These are phyloP conservation scores for Hermodice carunculata DNA, from an alignment of 2,888 invertebrate species.

Conservation along the genomic window DNA sequence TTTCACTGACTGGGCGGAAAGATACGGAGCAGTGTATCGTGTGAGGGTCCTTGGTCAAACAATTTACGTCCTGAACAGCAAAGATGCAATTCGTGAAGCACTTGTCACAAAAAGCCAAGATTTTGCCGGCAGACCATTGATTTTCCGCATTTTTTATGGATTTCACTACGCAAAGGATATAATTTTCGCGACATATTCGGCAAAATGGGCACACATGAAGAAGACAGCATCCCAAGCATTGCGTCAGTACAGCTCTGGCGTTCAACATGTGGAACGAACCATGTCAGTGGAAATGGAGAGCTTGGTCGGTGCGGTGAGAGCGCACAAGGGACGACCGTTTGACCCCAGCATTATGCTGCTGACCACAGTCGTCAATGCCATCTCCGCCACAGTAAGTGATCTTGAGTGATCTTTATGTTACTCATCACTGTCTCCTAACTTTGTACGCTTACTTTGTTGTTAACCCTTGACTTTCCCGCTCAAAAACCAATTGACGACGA, in stretches of 20 bases:
- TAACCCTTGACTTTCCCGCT: too few relatives aligned
- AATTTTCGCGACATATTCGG: conserved; percentile 26
- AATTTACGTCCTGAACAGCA: conserved; percentile 56
- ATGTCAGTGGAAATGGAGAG: conserved; percentile 24
- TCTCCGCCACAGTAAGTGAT: conserved; percentile 31
- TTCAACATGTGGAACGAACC: conserved; percentile 17
- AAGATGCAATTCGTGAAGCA: conserved; percentile 50
- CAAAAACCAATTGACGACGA: too few relatives aligned
- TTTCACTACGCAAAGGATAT: conserved; percentile 33
- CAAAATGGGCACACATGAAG: conserved; percentile 32
- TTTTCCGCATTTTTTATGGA: conserved; percentile 35
- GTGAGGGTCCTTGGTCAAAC: conserved; percentile 50
- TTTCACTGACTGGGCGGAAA: conserved; percentile 45
- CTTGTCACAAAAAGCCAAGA: conserved; percentile 46
- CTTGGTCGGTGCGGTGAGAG: conserved; percentile 11
- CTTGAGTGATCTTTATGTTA: too few relatives aligned
- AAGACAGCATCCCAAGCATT: conserved; percentile 7
- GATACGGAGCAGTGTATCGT: conserved; percentile 54
- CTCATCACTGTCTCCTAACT: too few relatives aligned
- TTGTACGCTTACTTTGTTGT: too few relatives aligned
- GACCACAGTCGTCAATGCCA: conserved; percentile 33
- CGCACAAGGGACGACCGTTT: conserved; percentile 9
- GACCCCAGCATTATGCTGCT: conserved; percentile 24
- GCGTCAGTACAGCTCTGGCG: conserved; percentile 15
- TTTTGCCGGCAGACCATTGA: conserved; percentile 49